phyloP scores from a whole-genome alignment of 2,888 invertebrate genomes.

The Pteria penguin region DNA sequence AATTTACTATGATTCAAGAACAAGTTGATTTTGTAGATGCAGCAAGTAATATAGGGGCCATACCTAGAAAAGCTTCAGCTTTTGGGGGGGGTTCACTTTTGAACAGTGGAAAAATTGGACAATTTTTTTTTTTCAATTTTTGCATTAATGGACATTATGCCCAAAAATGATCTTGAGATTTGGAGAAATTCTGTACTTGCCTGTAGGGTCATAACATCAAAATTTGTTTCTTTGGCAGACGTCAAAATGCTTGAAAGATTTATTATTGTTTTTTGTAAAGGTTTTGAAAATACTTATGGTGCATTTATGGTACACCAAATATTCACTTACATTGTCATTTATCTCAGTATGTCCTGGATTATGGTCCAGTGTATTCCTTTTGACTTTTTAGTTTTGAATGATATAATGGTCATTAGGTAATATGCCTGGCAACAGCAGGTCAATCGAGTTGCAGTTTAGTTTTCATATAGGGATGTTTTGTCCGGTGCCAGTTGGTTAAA shows the following conservation, averaged over 20 bases:
- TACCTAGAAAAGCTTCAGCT: conserved; percentile 30
- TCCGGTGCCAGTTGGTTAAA: too few relatives aligned
- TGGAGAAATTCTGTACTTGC: conserved; percentile 32
- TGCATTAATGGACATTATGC: conserved; percentile 28
- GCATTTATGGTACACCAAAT: conserved; percentile 23
- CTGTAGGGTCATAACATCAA: conserved; percentile 19
- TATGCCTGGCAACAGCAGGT: conserved; percentile 21
- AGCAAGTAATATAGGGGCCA: conserved; percentile 25
- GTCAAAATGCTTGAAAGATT: conserved; percentile 3
- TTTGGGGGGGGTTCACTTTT: conserved; percentile 24
- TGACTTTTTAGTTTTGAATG: conserved; percentile 40
- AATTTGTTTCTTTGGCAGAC: conserved; percentile 23
- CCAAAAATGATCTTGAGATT: conserved; percentile 16
- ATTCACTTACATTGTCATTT: conserved; percentile 45
- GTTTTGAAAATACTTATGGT: conserved; percentile 27
- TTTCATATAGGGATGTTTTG: too few relatives aligned
- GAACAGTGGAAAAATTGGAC: conserved; percentile 35
- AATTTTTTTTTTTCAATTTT: conserved; percentile 30
- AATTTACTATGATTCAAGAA: conserved; percentile 21
- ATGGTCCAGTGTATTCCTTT: conserved; percentile 36
- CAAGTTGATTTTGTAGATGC: conserved; percentile 23
- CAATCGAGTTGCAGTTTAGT: conserved; percentile 27
- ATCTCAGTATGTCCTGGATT: conserved; percentile 29
- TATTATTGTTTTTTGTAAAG: conserved; percentile 29
- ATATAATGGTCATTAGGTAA: conserved; percentile 32